phyloP scores from a whole-genome alignment of 1,140 invertebrate genomes.

The Anthonomus grandis region DNA sequence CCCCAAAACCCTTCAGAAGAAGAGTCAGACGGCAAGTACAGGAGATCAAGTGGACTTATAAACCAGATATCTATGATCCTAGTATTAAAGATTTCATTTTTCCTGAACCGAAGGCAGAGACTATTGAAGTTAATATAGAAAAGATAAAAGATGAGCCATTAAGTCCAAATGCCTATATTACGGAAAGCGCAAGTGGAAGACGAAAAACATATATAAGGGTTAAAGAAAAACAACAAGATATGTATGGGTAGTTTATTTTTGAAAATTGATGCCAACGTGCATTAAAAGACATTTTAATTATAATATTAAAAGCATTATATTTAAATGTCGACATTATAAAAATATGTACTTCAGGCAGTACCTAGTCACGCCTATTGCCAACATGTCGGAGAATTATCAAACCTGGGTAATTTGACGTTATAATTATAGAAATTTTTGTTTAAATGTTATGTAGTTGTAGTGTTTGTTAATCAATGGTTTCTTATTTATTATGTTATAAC shows the following conservation, averaged over 20 bases:
- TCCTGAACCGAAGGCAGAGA: background rate
- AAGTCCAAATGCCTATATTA: constrained; percentile 21
- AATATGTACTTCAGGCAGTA: background rate
- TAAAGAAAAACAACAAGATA: constrained; percentile 15
- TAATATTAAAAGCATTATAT: background rate
- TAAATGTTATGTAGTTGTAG: background rate
- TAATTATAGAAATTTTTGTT: background rate
- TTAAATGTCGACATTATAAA: background rate
- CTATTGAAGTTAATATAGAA: constrained; percentile 18
- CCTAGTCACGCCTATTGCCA: background rate
- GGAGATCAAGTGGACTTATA: constrained; percentile 16
- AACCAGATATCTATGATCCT: constrained; percentile 24
- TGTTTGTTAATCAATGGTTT: background rate
- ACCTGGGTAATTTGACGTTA: background rate
- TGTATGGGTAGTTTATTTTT: constrained; percentile 5
- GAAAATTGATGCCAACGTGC: background rate
- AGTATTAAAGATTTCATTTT: constrained; percentile 6
- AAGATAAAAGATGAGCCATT: constrained; percentile 27
- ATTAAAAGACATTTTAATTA: background rate
- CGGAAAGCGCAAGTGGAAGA: constrained; percentile 23
- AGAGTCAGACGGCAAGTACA: constrained; percentile 5
- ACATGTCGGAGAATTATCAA: background rate
- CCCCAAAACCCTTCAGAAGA: background rate
- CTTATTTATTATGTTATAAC: background rate
- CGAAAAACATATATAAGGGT: constrained; percentile 24